A percentile compares a stretch with the other conserved stretches of the same genome.
Evolutionary conservation across 2,113 vertebrate species (phyloP).

Genomic region (Pimephales promelas): DNA sequence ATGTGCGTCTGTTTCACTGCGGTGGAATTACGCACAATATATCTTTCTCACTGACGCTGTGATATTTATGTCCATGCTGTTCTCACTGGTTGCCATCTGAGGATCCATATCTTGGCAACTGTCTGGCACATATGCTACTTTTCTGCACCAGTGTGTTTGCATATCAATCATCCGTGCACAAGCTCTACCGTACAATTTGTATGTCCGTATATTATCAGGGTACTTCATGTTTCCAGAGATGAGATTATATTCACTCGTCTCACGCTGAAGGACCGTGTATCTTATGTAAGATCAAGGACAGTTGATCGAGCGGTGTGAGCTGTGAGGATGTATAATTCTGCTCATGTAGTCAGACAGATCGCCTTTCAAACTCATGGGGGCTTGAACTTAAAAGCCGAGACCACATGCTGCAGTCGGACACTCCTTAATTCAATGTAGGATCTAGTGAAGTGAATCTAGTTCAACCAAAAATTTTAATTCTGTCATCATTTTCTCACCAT

Average conservation of each 20-base stretch:
- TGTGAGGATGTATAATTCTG: neutral
- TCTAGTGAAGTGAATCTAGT: neutral
- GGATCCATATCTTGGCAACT: conserved; percentile 11
- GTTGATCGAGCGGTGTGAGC: neutral
- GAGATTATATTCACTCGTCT: conserved; percentile 11
- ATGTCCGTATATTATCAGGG: neutral
- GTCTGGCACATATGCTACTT: neutral
- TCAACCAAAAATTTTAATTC: neutral
- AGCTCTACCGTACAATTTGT: neutral
- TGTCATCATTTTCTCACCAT: neutral
- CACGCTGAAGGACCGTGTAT: neutral
- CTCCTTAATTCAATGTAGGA: neutral
- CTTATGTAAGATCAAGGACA: neutral
- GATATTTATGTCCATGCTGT: conserved; percentile 33
- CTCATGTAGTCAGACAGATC: neutral
- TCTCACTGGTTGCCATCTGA: conserved; percentile 11
- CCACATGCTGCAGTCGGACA: neutral
- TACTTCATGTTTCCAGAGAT: conserved; percentile 12
- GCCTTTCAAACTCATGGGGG: neutral
- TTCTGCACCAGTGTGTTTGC: neutral
- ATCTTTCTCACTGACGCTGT: neutral
- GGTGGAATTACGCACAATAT: neutral
- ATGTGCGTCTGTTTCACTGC: conserved; percentile 1
- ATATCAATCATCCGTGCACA: neutral
- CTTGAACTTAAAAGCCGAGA: neutral